Evolutionary conservation across 2,888 invertebrate genomes (phyloP), one percentile per base, ranked within the genome.

Genomic region (Ophion costatus): DNA sequence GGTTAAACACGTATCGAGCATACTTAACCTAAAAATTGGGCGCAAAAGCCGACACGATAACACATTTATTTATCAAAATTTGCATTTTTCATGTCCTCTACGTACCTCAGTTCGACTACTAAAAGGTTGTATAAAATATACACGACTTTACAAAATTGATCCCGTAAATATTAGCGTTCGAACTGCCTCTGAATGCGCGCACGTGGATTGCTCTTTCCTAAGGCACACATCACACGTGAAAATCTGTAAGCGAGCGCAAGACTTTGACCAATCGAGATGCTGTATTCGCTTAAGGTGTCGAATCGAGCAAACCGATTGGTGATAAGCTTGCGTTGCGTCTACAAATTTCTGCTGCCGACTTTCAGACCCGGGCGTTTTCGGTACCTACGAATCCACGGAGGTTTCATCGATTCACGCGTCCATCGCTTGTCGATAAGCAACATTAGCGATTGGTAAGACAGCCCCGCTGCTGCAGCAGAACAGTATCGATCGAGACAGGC

Each of bases 21-120:
- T 66, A 70, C 57, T 74, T 74, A 79, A 83, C 83, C 83, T 79
- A 10, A 69, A 83, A 75, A 69, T 42, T 20, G n/a, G n/a, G 14
- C 57, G 2, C 11, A 4, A 24, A 24, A 10, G 6, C 17, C 1
- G 33, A 24, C 24, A n/a, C 14, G 6, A 17, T 63, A 5, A 14
- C 29, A 33, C 17, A 0, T 38, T 63, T 67, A 6, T 5, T 57
- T 17, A 17, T 9, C 22, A 14, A 24, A 9, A 6, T 9, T 7
- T 57, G 22, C 7, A 10, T 38, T 38, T 38, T 67, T 77, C 5
- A 22, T 75, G 51, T 11, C 38, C n/a, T n/a, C 22, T 64, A 56
- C 78, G 20, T 70, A 83, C 83, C 83, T 79, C 14, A 70, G 2
- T 4, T 33, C 2, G 51, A 29, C 11, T 22, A 3, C 2, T 4